Percentiles rank a stretch among this genome's conserved stretches.
Evolutionary conservation across 2,797 vertebrate species (phyloP).

Genomic region (Ataeniobius toweri): DNA sequence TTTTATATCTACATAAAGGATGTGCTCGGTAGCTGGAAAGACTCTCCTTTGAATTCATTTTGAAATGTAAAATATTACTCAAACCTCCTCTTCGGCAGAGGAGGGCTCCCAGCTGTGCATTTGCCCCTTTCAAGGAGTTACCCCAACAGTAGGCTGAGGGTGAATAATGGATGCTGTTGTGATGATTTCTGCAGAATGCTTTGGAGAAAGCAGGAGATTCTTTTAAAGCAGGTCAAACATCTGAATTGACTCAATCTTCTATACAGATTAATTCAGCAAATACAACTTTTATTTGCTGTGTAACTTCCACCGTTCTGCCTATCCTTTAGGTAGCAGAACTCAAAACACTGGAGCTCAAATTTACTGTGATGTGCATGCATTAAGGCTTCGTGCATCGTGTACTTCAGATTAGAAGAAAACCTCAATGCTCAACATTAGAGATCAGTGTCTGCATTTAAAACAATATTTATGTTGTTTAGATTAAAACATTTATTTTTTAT

Average conservation of each 20-base stretch:
- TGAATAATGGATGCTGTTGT: conserved; percentile 72
- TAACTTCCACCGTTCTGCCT: conserved; percentile 33
- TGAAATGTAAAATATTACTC: conserved; percentile 15
- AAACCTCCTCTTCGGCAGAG: conserved; percentile 14
- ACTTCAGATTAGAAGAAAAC: conserved; percentile 7
- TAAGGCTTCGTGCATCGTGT: background rate
- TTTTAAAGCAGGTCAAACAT: conserved; percentile 66
- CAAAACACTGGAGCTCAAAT: conserved; percentile 35
- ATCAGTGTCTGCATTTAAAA: background rate
- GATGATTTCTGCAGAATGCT: conserved; percentile 45
- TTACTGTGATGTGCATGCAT: conserved; percentile 1
- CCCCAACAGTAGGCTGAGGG: conserved; percentile 54
- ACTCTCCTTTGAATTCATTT: conserved; percentile 23
- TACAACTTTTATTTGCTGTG: conserved; percentile 52
- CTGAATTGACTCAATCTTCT: conserved; percentile 54
- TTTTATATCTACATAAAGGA: conserved; percentile 1
- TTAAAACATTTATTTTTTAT: background rate
- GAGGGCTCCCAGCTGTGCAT: conserved; percentile 38
- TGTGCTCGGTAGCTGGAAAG: conserved; percentile 17
- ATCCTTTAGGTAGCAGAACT: conserved; percentile 27
- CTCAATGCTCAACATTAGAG: background rate
- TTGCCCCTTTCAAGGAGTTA: conserved; percentile 54
- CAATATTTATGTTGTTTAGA: background rate
- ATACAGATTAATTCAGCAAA: conserved; percentile 47
- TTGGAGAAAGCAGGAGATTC: conserved; percentile 26